These are phyloP conservation scores for Theonella swinhoei DNA, from an alignment of 37 sponge, comb jelly and placozoan genomes.

Conservation along the genomic window DNA sequence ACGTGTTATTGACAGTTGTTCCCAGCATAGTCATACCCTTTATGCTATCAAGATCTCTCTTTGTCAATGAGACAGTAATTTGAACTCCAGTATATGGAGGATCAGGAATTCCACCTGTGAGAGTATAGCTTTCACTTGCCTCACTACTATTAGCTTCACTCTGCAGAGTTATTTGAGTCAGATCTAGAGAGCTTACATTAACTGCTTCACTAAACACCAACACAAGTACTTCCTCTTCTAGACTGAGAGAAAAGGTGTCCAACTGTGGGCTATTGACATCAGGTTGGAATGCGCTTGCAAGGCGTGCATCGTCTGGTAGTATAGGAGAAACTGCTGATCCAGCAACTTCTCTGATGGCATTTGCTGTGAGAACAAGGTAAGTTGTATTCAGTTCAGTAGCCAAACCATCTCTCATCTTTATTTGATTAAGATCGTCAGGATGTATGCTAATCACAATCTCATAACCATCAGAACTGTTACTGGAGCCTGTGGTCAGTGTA, in stretches of 20 bases:
- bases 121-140: conserved; percentile 54
- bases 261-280: conserved; percentile 80
- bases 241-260: conserved; percentile 60
- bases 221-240: conserved; percentile 53
- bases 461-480: conserved; percentile 69
- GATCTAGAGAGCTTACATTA: conserved; percentile 73
- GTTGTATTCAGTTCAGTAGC: conserved; percentile 73
- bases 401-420: conserved; percentile 79
- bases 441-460: conserved; percentile 57
- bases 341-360: conserved; percentile 69
- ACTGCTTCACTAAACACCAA: conserved; percentile 87
- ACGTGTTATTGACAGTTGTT: conserved; percentile 62
- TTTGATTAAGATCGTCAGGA: conserved; percentile 65
- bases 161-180: conserved; percentile 75
- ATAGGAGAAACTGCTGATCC: conserved; percentile 62
- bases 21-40: conserved; percentile 77
- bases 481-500: conserved; percentile 46
- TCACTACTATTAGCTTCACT: conserved; percentile 22
- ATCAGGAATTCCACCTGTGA: conserved; percentile 75
- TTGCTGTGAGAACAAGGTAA: conserved; percentile 74
- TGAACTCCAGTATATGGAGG: conserved; percentile 70
- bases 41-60: conserved; percentile 74
- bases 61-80: conserved; percentile 68
- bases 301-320: conserved; percentile 49
- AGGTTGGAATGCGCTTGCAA: conserved; percentile 55